These are phyloP conservation scores for Galemys pyrenaicus DNA, from an alignment of 2,113 vertebrate species.

Conservation along the genomic window DNA sequence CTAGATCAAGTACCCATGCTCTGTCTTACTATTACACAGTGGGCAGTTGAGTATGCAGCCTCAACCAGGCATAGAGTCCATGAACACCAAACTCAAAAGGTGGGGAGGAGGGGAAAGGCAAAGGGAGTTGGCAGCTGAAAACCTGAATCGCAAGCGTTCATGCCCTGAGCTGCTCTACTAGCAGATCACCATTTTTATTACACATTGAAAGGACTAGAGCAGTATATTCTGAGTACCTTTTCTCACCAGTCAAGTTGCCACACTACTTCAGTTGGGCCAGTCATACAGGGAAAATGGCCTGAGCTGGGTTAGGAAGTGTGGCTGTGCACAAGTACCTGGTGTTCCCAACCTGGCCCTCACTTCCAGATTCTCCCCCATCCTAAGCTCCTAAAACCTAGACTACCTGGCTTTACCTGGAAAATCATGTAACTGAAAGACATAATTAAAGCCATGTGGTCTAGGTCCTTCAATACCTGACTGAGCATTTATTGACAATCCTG, in stretches of 20 bases:
- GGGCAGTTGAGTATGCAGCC: not conserved
- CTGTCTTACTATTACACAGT: not conserved
- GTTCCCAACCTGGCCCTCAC: not conserved
- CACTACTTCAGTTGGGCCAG: not conserved
- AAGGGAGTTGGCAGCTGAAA: not conserved
- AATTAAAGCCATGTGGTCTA: not conserved
- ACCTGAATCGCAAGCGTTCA: not conserved
- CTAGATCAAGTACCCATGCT: not conserved
- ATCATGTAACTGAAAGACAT: not conserved
- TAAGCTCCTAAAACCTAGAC: not conserved
- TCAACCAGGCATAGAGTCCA: not conserved
- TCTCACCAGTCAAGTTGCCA: not conserved
- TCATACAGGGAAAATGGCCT: not conserved
- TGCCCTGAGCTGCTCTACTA: not conserved
- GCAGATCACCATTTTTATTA: not conserved
- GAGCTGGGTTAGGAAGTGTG: not conserved
- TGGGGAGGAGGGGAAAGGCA: not conserved
- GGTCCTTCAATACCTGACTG: not conserved
- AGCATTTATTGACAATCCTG: not conserved
- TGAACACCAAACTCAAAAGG: not conserved
- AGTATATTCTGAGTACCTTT: not conserved
- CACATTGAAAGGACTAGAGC: not conserved
- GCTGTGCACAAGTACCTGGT: not conserved
- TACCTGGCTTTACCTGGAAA: conserved; percentile 11
- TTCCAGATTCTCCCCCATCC: not conserved